These are phyloP conservation scores for Notodonta ziczac DNA, from an alignment of 2,888 invertebrate genomes.

Conservation along the genomic window DNA sequence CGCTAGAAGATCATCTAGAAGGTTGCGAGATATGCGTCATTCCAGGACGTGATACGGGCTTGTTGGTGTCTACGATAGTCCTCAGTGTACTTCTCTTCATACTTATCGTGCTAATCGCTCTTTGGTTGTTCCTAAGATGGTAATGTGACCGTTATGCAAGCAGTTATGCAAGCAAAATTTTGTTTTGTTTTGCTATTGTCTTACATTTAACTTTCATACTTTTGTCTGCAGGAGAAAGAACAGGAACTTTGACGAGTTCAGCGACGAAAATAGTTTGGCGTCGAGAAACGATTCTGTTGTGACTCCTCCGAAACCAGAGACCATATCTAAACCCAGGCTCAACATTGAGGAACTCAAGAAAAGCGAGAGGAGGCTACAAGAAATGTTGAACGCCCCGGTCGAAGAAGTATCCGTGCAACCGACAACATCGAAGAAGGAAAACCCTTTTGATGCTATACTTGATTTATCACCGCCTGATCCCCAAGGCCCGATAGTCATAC, in stretches of 20 bases:
- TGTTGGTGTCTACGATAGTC: conserved; percentile 71
- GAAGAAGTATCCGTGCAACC: conserved; percentile 46
- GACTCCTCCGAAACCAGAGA: conserved; percentile 47
- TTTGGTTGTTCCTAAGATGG: conserved; percentile 72
- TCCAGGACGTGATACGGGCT: conserved; percentile 61
- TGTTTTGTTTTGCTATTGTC: not conserved
- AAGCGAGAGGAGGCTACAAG: conserved; percentile 70
- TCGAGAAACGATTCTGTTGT: conserved; percentile 55
- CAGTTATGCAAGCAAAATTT: conserved; percentile 45
- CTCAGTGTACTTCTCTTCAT: conserved; percentile 69
- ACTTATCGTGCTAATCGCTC: conserved; percentile 56
- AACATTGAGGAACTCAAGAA: conserved; percentile 70
- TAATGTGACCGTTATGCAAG: conserved; percentile 56
- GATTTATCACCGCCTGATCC: conserved; percentile 51
- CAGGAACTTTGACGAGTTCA: conserved; percentile 61
- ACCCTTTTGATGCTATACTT: conserved; percentile 43
- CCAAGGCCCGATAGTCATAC: conserved; percentile 64
- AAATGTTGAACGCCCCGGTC: conserved; percentile 65
- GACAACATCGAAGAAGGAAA: conserved; percentile 38
- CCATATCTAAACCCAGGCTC: conserved; percentile 53
- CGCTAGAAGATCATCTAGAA: conserved; percentile 74
- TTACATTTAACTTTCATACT: conserved; percentile 24
- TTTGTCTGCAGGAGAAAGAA: conserved; percentile 59
- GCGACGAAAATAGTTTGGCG: conserved; percentile 59
- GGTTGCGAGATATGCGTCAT: conserved; percentile 54